These are phyloP conservation scores for Oxyruncus cristatus DNA, from an alignment of 2,113 vertebrate genomes.

Conservation along the genomic window DNA sequence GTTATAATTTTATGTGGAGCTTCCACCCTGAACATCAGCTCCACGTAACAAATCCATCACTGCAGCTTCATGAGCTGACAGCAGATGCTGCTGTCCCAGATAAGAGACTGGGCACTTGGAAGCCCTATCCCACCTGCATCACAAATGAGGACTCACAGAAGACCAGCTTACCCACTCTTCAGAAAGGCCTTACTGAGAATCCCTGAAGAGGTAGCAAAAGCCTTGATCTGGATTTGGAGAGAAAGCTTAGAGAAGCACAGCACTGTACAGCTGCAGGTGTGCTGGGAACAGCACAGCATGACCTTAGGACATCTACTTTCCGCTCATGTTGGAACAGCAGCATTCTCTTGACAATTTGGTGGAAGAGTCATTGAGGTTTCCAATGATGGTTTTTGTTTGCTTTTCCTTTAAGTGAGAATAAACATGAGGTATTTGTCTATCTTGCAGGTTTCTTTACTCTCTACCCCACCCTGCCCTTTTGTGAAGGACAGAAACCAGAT, in stretches of 20 bases:
- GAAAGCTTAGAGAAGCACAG: background rate
- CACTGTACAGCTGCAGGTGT: background rate
- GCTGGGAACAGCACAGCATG: background rate
- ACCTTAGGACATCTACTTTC: background rate
- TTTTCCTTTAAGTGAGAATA: background rate
- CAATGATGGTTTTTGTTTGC: background rate
- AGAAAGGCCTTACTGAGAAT: background rate
- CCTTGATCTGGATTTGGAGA: background rate
- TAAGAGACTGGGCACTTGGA: background rate
- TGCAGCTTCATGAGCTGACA: background rate
- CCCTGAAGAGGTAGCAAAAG: background rate
- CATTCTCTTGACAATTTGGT: background rate
- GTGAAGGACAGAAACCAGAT: background rate
- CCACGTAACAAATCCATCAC: accelerated
- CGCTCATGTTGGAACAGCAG: background rate
- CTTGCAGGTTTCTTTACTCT: background rate
- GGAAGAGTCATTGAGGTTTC: background rate
- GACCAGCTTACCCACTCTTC: background rate
- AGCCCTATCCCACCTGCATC: too few species aligned
- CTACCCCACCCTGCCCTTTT: background rate
- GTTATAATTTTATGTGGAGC: accelerated
- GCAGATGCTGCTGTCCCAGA: background rate
- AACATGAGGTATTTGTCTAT: background rate
- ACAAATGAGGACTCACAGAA: background rate
- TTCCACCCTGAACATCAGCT: background rate